Evolutionary conservation across 2,797 vertebrate genomes (phyloP).

Genomic region (Acestrorhynchus altus): DNA sequence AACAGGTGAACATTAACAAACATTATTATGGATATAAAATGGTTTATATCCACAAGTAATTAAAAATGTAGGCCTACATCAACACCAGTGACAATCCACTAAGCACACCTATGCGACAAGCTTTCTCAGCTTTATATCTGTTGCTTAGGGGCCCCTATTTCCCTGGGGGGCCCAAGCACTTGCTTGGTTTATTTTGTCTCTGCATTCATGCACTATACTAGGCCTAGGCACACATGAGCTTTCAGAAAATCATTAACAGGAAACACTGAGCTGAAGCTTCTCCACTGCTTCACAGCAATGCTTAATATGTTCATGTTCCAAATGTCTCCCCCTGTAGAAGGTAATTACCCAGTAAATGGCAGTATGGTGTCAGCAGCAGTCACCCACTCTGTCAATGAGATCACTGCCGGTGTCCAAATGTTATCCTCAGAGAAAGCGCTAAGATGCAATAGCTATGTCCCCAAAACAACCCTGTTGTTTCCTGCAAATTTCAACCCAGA

Average conservation of each 20-base stretch:
- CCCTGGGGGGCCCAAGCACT: too few relatives aligned
- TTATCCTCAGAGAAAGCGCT: neutral
- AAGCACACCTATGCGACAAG: neutral
- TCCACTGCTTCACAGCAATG: neutral
- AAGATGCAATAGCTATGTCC: neutral
- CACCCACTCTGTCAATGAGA: neutral
- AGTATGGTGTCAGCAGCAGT: conserved; percentile 18
- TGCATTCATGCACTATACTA: neutral
- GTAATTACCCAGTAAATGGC: conserved; percentile 20
- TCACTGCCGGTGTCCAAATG: conserved; percentile 12
- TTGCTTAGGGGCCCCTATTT: too few relatives aligned
- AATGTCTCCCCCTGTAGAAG: conserved; percentile 20
- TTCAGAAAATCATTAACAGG: neutral
- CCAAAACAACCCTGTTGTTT: neutral
- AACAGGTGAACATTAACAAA: neutral
- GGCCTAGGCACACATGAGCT: neutral
- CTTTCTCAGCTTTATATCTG: too few relatives aligned
- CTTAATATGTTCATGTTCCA: neutral
- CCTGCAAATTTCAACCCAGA: neutral
- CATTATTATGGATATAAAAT: neutral
- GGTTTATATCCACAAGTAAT: neutral
- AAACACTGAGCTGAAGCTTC: neutral
- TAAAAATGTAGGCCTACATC: neutral
- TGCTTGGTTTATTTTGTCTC: too few relatives aligned
- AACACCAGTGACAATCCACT: neutral